phyloP scores from a whole-genome alignment of 1,140 invertebrate genomes.

The Papilio machaon region DNA sequence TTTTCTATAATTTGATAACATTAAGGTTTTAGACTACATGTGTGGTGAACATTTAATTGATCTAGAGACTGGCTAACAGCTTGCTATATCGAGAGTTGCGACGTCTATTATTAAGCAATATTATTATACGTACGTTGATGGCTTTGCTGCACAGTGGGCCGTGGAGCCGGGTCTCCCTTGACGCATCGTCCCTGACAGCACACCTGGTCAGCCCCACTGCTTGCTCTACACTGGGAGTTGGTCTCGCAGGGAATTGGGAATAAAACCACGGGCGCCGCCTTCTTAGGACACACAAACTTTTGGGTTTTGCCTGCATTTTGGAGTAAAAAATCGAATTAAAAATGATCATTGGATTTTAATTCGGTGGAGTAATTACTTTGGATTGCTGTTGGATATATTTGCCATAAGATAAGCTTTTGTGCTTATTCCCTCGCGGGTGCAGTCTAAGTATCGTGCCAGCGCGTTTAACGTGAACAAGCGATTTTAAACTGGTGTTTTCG shows the following conservation, averaged over 20 bases:
- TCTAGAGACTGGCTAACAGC: not conserved
- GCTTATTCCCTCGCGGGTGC: too few relatives aligned
- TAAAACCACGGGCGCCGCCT: constrained; percentile 76
- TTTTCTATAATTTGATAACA: too few relatives aligned
- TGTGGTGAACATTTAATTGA: too few relatives aligned
- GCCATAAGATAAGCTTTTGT: too few relatives aligned
- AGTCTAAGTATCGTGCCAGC: too few relatives aligned
- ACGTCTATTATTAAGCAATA: not conserved
- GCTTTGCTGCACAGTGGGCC: constrained; percentile 79
- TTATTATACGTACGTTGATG: constrained; percentile 81
- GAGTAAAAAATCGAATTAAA: not conserved
- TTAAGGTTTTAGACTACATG: too few relatives aligned
- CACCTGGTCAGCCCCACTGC: constrained; percentile 79
- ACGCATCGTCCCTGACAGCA: constrained; percentile 84
- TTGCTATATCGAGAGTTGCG: not conserved
- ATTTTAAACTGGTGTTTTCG: too few relatives aligned
- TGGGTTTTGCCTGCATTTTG: constrained; percentile 67
- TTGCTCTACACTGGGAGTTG: constrained; percentile 81
- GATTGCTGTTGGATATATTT: too few relatives aligned
- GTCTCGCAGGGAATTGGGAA: constrained; percentile 83
- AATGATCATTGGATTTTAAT: not conserved
- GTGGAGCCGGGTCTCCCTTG: constrained; percentile 82
- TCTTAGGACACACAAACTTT: constrained; percentile 81
- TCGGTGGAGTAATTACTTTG: too few relatives aligned
- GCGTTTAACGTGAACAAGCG: too few relatives aligned